A percentile compares a stretch with the other conserved stretches of the same genome.
phyloP scores from a whole-genome alignment of 2,888 invertebrate species.

The Pachliopta kotzebuea region DNA sequence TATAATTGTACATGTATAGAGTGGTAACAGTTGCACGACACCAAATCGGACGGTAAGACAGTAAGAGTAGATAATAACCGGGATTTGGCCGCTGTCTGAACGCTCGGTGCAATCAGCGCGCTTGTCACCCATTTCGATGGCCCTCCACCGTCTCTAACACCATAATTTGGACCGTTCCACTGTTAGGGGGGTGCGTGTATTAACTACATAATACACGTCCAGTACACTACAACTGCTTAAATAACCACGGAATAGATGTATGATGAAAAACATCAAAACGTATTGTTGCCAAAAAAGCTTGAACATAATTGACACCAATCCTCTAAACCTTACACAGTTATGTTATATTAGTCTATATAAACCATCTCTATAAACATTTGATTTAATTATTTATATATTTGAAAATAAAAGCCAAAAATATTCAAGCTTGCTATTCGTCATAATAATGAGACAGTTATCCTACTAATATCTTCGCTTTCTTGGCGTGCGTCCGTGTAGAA shows the following conservation, averaged over 20 bases:
- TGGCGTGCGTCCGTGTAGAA: too few species aligned
- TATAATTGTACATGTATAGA: constrained; percentile 2
- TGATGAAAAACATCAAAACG: too few species aligned
- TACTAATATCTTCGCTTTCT: too few species aligned
- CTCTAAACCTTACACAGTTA: too few species aligned
- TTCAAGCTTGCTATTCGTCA: too few species aligned
- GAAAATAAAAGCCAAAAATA: too few species aligned
- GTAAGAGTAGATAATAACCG: constrained; percentile 42
- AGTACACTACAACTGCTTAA: neutral
- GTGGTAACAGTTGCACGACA: constrained; percentile 41
- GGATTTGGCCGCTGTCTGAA: constrained; percentile 38
- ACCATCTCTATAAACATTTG: too few species aligned
- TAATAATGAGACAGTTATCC: too few species aligned
- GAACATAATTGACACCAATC: too few species aligned
- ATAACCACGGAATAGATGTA: neutral
- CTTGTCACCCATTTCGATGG: constrained; percentile 41
- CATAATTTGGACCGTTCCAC: constrained; percentile 32
- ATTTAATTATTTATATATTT: too few species aligned
- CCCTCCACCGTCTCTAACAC: constrained; percentile 37
- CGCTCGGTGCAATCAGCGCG: constrained; percentile 46
- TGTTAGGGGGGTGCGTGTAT: constrained; percentile 29
- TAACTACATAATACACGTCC: constrained; percentile 6
- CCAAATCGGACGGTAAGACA: constrained; percentile 32
- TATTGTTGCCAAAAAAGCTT: too few species aligned
- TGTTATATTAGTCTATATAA: too few species aligned